Percentiles rank a stretch among this genome's conserved stretches.
Evolutionary conservation across 2,888 invertebrate genomes (phyloP).

Genomic region (Atrina japonica): DNA sequence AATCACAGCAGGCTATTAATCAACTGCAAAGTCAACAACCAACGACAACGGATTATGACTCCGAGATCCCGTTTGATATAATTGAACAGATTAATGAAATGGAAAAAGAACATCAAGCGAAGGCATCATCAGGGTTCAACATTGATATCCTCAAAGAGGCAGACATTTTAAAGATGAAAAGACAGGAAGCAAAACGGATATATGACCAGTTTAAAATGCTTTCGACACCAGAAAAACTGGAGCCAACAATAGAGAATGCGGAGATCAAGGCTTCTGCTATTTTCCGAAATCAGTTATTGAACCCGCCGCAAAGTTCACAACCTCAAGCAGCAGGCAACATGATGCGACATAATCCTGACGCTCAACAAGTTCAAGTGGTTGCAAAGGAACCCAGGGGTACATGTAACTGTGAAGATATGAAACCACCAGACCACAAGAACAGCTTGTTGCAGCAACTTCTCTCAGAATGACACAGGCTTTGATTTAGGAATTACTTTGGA

Average conservation of each 20-base stretch:
- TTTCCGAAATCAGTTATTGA: slow-evolving; percentile 74
- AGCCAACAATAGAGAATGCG: slow-evolving; percentile 52
- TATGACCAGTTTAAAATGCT: slow-evolving; percentile 70
- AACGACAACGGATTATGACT: slow-evolving; percentile 49
- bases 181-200: slow-evolving; percentile 71
- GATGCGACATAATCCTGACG: slow-evolving; percentile 14
- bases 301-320: slow-evolving; percentile 25
- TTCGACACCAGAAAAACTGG: slow-evolving; percentile 43
- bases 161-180: slow-evolving; percentile 61
- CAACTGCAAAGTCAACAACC: slow-evolving; percentile 81
- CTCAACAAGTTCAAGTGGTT: slow-evolving; percentile 65
- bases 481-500: too few species aligned
- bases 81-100: slow-evolving; percentile 74
- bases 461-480: slow-evolving; percentile 83
- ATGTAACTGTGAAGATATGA: slow-evolving; percentile 86
- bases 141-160: slow-evolving; percentile 59
- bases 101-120: slow-evolving; percentile 66
- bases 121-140: slow-evolving; percentile 23
- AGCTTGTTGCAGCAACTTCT: slow-evolving; percentile 92
- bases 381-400: slow-evolving; percentile 72
- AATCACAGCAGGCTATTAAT: slow-evolving; percentile 84
- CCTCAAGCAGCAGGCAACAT: slow-evolving; percentile 12
- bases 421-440: slow-evolving; percentile 89
- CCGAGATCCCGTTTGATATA: slow-evolving; percentile 72
- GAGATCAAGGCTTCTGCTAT: slow-evolving; percentile 70